Conservation (phyloP, 2,888 invertebrate species). For the Phengaris arion region DNA sequence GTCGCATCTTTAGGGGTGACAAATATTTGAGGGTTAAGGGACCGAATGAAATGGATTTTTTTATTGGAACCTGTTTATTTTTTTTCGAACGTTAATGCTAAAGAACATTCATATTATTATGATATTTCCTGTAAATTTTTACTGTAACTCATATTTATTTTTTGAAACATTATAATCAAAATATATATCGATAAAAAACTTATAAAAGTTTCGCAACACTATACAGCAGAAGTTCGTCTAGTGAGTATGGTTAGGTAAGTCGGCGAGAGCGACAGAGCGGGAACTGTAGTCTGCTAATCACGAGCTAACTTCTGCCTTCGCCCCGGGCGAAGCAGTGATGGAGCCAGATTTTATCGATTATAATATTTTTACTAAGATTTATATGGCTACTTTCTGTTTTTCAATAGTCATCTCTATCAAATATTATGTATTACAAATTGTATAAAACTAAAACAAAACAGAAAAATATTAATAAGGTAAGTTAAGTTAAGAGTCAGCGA, state of each 20-base stretch:
- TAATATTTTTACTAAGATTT: neutral
- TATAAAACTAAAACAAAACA: neutral
- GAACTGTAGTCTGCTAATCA: slow-evolving; percentile 61
- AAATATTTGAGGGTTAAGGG: too few relatives aligned
- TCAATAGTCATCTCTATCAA: too few relatives aligned
- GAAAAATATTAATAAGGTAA: too few relatives aligned
- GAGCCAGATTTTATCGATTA: slow-evolving; percentile 32
- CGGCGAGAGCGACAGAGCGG: slow-evolving; percentile 40
- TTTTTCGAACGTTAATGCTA: too few relatives aligned
- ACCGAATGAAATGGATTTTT: too few relatives aligned
- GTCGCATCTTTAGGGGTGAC: neutral
- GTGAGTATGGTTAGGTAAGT: slow-evolving; percentile 32
- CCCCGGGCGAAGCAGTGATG: slow-evolving; percentile 43
- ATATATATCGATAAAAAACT: neutral
- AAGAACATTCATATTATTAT: too few relatives aligned
- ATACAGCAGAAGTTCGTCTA: slow-evolving; percentile 33
- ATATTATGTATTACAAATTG: neutral
- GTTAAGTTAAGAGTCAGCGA: too few relatives aligned
- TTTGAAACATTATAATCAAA: too few relatives aligned
- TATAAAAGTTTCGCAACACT: slow-evolving; percentile 26
- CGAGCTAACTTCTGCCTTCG: slow-evolving; percentile 54
- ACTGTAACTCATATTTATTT: too few relatives aligned
- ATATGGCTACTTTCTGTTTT: neutral
- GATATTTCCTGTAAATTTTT: too few relatives aligned
- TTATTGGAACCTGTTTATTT: too few relatives aligned